Evolutionary conservation across 2,888 invertebrate genomes (phyloP), one percentile per base, ranked within the genome.

Genomic region (Platerodrilus igneus): DNA sequence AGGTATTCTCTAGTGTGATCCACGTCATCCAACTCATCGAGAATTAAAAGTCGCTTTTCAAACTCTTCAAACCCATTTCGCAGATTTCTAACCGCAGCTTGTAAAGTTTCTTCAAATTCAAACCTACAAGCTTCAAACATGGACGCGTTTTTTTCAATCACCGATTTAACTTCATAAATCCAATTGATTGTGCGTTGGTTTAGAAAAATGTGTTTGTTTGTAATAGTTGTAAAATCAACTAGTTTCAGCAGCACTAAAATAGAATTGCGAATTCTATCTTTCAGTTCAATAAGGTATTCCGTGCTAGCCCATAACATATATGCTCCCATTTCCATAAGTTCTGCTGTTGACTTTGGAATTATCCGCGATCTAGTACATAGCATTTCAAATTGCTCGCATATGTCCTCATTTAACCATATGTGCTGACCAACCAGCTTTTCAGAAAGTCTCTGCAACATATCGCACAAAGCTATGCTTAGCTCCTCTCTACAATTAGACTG

Each of bases 131-230:
- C 75, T 69, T 94, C 93, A 60, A 84, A 87, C 52, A 82, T 72
- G 6, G 77, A 77, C 30, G 87, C 84, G 63, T 89, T 90, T 53
- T 76, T 76, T 18, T 90, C 86, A 57, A 93, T 83, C 38, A 91
- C 78, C 1, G 85, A 83, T 57, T 83, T 81, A 31, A 94, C 90
- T 20, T 81, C 75, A 45, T 76, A 77, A 1, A 91, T 69, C 92
- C 93, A 93, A 51, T 83, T 82, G 0, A 94, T 80, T 1, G 90
- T 88, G 25, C 70, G 75, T n/a, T 85, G 79, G 59, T 92, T 92
- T 2, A 89, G 71, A 31, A 78, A 77, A 23, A 91, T 79, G 57
- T 93, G 91, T 27, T 85, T 81, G 14, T 75, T 70, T 3, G 77
- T 73, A 52, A 94, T 73, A 34, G 81, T 76, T 4, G 86, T 85